Conservation (phyloP, 1,140 invertebrate genomes). For the Heliconius congener region DNA sequence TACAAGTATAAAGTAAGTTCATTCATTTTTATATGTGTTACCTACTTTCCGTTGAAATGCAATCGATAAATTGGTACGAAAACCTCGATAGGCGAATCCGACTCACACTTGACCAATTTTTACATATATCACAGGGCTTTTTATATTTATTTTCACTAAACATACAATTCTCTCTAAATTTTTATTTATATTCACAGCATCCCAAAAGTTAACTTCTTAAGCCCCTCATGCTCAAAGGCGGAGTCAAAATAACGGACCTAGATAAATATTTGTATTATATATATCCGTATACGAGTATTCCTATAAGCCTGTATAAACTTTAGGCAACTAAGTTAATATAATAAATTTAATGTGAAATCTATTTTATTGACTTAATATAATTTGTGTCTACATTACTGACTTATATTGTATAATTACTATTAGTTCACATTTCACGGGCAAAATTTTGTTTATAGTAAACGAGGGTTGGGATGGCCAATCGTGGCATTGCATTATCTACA, state of each 20-base stretch:
- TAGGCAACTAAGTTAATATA: neutral
- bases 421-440: too few relatives aligned
- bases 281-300: slow-evolving; percentile 7
- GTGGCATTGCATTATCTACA: too few relatives aligned
- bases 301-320: slow-evolving; percentile 1
- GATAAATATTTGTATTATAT: slow-evolving; percentile 20
- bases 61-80: too few relatives aligned
- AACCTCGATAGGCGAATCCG: too few relatives aligned
- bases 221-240: neutral
- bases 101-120: too few relatives aligned
- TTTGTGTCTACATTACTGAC: too few relatives aligned
- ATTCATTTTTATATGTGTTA: too few relatives aligned
- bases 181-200: neutral
- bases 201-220: slow-evolving; percentile 21
- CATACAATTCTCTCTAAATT: neutral
- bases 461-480: too few relatives aligned
- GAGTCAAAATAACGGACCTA: slow-evolving; percentile 15
- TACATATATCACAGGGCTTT: neutral
- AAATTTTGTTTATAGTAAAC: too few relatives aligned
- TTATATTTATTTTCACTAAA: neutral
- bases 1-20: too few relatives aligned
- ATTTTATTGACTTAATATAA: neutral
- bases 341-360: neutral
- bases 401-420: too few relatives aligned
- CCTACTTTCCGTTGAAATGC: too few relatives aligned